Conservation (phyloP, 2,797 vertebrate genomes). For the Carcharodon carcharias region DNA sequence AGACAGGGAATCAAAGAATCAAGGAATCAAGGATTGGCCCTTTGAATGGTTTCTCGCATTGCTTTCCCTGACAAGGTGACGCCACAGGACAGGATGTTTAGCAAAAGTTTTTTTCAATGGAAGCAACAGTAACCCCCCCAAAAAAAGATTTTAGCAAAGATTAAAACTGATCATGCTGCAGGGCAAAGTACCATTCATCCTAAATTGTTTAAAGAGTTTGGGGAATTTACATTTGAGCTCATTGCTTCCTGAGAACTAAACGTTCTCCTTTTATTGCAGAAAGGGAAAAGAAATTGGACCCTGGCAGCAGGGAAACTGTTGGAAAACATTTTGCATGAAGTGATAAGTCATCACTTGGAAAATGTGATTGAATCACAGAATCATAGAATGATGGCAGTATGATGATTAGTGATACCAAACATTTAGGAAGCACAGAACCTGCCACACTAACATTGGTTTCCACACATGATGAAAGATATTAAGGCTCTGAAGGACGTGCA, state of each 20-base stretch:
- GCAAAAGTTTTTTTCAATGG: background rate
- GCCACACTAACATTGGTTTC: background rate
- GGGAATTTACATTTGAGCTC: too few relatives aligned
- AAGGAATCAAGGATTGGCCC: background rate
- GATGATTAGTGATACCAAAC: background rate
- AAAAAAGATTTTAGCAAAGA: background rate
- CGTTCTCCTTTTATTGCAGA: too few relatives aligned
- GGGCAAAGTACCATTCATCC: background rate
- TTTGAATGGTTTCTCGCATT: background rate
- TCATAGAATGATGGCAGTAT: too few relatives aligned
- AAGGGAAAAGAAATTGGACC: too few relatives aligned
- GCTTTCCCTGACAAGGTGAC: background rate
- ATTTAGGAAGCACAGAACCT: background rate
- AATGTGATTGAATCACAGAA: background rate
- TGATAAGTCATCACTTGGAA: background rate
- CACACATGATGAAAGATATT: too few relatives aligned
- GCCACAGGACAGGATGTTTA: background rate
- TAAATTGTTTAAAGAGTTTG: background rate
- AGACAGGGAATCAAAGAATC: too few relatives aligned
- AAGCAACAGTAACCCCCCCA: background rate
- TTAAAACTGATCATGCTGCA: background rate
- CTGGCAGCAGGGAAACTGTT: background rate
- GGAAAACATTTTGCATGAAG: background rate
- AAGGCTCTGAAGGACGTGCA: background rate
- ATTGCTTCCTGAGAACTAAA: too few relatives aligned